Conservation (phyloP, 2,113 vertebrate species). For the Tonatia bakeri region DNA sequence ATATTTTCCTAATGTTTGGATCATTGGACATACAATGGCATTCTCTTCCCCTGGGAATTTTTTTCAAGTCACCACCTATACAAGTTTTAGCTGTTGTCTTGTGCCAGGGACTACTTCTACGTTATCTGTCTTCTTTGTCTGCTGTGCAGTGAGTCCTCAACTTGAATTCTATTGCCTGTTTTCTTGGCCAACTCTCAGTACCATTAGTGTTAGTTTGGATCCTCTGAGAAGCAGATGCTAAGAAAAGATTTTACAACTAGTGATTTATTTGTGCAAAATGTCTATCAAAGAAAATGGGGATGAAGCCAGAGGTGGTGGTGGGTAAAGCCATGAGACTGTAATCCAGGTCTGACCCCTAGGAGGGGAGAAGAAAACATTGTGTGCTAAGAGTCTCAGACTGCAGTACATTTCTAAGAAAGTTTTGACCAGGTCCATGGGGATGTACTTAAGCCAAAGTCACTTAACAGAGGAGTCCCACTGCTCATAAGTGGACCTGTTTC, state of each 20-base stretch:
- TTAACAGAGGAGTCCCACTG: not conserved
- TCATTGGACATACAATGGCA: not conserved
- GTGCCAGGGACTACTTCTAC: not conserved
- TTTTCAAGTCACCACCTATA: not conserved
- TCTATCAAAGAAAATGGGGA: not conserved
- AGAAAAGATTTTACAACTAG: not conserved
- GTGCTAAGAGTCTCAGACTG: not conserved
- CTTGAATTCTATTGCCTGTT: not conserved
- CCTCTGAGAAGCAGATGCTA: not conserved
- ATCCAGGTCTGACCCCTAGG: not conserved
- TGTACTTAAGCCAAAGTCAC: not conserved
- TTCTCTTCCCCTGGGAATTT: not conserved
- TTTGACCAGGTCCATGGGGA: not conserved
- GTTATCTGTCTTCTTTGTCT: not conserved
- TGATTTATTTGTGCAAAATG: not conserved
- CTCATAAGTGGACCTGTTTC: not conserved
- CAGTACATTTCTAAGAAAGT: not conserved
- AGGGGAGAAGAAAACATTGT: not conserved
- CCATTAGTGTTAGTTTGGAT: no score
- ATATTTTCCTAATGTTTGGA: not conserved
- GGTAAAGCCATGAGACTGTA: not conserved
- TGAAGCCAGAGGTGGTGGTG: not conserved
- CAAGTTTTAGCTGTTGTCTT: not conserved
- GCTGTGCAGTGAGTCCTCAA: not conserved
- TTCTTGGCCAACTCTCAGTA: not conserved